Evolutionary conservation across 2,113 vertebrate genomes (phyloP).

Genomic region (Phaethon lepturus): DNA sequence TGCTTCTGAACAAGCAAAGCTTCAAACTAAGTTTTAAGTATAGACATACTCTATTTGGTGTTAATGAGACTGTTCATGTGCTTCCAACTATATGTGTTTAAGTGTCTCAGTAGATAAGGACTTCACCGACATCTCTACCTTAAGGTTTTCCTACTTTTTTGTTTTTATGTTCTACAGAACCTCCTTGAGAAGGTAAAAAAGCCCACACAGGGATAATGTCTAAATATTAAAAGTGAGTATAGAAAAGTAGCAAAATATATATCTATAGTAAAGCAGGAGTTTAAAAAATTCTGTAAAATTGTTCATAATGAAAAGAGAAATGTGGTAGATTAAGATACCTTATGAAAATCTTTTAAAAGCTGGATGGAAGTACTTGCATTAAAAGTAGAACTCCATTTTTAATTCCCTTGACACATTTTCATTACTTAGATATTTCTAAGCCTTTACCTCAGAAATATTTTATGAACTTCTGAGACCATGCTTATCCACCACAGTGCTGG

Average conservation of each 20-base stretch:
- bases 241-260: neutral
- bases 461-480: constrained; percentile 52
- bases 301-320: neutral
- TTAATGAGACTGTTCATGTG: neutral
- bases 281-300: neutral
- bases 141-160: neutral
- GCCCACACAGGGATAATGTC: neutral
- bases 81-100: neutral
- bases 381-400: constrained; percentile 49
- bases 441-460: constrained; percentile 66
- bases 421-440: constrained; percentile 69
- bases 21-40: neutral
- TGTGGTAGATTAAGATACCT: neutral
- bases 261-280: neutral
- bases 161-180: neutral
- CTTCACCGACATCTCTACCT: neutral
- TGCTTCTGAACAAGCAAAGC: neutral
- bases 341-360: constrained; percentile 25
- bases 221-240: neutral
- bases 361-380: constrained; percentile 37
- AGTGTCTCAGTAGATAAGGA: neutral
- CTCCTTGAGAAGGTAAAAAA: neutral
- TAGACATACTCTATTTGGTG: neutral
- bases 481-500: neutral
- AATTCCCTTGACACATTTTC: constrained; percentile 44